These are phyloP conservation scores for Psittacula echo DNA, from an alignment of 2,797 vertebrate genomes.

Conservation along the genomic window DNA sequence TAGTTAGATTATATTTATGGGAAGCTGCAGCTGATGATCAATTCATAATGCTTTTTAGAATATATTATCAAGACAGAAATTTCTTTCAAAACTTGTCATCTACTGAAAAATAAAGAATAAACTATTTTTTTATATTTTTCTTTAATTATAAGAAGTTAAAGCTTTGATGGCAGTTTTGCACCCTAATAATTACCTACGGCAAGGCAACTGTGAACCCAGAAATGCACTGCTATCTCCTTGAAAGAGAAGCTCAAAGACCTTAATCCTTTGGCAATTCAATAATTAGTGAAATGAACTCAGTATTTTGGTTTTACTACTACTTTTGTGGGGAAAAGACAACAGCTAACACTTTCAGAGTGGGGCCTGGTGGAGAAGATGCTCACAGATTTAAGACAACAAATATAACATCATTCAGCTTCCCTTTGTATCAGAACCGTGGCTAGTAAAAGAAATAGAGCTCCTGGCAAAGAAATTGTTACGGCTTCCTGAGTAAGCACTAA, in stretches of 20 bases:
- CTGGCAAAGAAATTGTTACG: not conserved
- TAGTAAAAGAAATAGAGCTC: not conserved
- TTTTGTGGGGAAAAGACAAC: not conserved
- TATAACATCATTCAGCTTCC: not conserved
- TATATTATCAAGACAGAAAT: not conserved
- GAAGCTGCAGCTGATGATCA: not conserved
- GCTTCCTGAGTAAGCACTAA: not conserved
- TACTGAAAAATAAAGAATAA: not conserved
- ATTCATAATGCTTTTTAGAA: not conserved
- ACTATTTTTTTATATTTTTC: not conserved
- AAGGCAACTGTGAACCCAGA: not conserved
- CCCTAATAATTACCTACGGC: not conserved
- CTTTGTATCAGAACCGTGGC: not conserved
- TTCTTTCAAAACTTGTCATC: not conserved
- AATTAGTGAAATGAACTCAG: accelerated
- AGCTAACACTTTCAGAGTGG: not conserved
- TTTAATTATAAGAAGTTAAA: not conserved
- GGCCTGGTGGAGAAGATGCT: not conserved
- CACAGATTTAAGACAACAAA: not conserved
- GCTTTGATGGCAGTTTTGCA: not conserved
- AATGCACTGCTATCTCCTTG: not conserved
- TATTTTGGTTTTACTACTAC: not conserved
- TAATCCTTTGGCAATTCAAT: not conserved
- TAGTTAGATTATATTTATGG: not conserved
- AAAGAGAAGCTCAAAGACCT: not conserved